A percentile compares a stretch with the other conserved stretches of the same genome.
Evolutionary conservation across 2,888 invertebrate species (phyloP).

Genomic region (Polyommatus iphigenia): DNA sequence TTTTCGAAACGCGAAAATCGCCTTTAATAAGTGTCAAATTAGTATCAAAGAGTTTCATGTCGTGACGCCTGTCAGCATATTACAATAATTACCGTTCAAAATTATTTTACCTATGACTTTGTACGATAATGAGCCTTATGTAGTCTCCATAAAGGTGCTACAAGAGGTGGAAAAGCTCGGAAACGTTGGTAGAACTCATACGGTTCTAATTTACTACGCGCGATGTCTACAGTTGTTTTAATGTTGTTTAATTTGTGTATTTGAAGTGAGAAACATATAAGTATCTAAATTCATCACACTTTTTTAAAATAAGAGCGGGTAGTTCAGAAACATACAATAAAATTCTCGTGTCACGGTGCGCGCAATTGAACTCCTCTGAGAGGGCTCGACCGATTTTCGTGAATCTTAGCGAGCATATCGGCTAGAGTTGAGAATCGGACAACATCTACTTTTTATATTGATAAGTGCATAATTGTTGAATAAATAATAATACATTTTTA

Average conservation of each 20-base stretch:
- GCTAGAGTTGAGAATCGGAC: no score
- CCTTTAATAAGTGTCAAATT: slow-evolving; percentile 42
- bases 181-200: slow-evolving; percentile 35
- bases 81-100: slow-evolving; percentile 34
- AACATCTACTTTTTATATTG: no score
- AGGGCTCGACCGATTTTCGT: no score
- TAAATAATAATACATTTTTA: no score
- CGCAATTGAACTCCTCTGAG: no score
- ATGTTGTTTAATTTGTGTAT: not conserved
- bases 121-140: not conserved
- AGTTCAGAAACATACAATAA: no score
- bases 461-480: no score
- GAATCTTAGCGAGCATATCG: no score
- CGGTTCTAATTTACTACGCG: slow-evolving; percentile 19
- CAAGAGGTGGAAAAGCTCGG: not conserved
- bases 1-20: slow-evolving; percentile 55
- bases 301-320: not conserved
- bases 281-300: not conserved
- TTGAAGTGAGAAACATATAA: not conserved
- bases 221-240: not conserved
- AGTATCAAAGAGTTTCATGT: slow-evolving; percentile 36
- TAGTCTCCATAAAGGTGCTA: no score
- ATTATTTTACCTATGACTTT: not conserved
- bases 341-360: no score
- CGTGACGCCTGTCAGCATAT: slow-evolving; percentile 33